These are phyloP conservation scores for Perccottus glenii DNA, from an alignment of 2,113 vertebrate species.

Conservation along the genomic window DNA sequence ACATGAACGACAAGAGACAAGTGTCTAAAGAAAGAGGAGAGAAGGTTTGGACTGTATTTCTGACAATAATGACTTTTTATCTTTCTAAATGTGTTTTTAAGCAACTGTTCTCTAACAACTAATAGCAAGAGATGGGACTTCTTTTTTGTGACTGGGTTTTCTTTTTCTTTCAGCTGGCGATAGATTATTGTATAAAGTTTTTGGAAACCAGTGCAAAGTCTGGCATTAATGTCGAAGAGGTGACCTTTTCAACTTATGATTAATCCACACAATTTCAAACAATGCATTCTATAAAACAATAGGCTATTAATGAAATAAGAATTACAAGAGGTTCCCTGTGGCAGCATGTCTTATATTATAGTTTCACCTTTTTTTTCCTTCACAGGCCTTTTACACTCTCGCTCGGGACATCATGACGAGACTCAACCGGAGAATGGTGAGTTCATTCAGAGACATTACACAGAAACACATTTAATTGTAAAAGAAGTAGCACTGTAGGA, in stretches of 20 bases:
- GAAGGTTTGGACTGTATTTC: conserved; percentile 78
- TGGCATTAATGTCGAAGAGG: conserved; percentile 95
- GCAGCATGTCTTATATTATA: neutral
- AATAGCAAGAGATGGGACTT: no score
- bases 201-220: conserved; percentile 97
- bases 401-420: conserved; percentile 96
- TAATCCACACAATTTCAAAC: no score
- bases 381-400: conserved; percentile 90
- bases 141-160: neutral
- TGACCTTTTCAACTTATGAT: conserved; percentile 63
- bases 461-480: neutral
- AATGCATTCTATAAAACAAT: no score
- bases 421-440: conserved; percentile 97
- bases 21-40: conserved; percentile 95
- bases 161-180: conserved; percentile 85
- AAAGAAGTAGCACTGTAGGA: no score
- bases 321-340: neutral
- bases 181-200: conserved; percentile 97
- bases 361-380: neutral
- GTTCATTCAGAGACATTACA: conserved; percentile 54
- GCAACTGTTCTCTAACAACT: no score
- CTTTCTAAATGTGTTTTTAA: neutral
- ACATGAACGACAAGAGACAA: conserved; percentile 97
- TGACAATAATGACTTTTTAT: neutral
- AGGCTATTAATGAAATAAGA: no score